Evolutionary conservation across 1,140 invertebrate species (phyloP).

Genomic region (Dendroctonus valens): DNA sequence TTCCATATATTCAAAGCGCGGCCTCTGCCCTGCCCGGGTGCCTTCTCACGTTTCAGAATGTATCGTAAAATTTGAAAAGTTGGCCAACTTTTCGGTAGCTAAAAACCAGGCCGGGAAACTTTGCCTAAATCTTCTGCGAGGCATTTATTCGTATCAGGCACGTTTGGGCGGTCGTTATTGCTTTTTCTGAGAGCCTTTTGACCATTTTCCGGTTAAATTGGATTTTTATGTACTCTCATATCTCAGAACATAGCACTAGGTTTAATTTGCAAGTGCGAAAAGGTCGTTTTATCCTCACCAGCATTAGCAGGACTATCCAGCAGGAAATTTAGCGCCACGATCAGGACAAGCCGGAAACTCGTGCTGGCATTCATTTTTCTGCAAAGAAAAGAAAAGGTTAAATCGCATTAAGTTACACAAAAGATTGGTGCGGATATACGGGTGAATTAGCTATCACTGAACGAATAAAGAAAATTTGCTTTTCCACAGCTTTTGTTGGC

Average conservation of each 20-base stretch:
- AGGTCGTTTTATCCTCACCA: conserved; percentile 14
- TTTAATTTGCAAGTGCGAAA: neutral
- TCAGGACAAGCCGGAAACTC: conserved; percentile 14
- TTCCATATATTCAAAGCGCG: no score
- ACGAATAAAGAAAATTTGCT: neutral
- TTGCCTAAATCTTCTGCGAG: no score
- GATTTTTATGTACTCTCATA: no score
- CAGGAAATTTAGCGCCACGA: conserved; percentile 26
- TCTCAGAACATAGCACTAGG: no score
- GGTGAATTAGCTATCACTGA: neutral
- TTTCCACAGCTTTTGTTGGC: neutral
- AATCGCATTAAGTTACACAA: conserved; percentile 25
- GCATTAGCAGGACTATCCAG: conserved; percentile 24
- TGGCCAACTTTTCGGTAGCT: neutral
- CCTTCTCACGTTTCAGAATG: neutral
- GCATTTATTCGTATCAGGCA: no score
- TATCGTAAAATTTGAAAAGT: conserved; percentile 11
- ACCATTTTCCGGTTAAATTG: no score
- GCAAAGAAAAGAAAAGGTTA: conserved; percentile 19
- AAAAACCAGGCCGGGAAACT: neutral
- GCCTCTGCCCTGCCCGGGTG: no score
- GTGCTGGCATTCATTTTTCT: conserved; percentile 23
- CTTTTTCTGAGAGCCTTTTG: no score
- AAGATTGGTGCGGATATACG: neutral
- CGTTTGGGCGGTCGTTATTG: no score